phyloP scores from a whole-genome alignment of 1,140 invertebrate genomes.

The Cotesia vestalis region DNA sequence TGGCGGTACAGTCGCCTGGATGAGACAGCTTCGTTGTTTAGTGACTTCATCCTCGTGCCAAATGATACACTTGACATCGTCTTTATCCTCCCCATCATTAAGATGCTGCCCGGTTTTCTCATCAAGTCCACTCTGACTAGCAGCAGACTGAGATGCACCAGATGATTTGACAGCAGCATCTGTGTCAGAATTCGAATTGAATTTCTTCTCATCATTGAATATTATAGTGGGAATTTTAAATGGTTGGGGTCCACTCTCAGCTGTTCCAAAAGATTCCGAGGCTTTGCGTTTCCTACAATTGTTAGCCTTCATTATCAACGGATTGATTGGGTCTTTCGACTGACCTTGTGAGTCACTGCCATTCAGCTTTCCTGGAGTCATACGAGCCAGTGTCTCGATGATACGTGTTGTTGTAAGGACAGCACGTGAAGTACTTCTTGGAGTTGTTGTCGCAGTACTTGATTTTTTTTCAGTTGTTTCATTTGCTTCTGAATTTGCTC shows the following conservation, averaged over 20 bases:
- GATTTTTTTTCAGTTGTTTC: constrained; percentile 40
- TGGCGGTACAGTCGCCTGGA: constrained; percentile 46
- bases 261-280: constrained; percentile 43
- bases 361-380: constrained; percentile 45
- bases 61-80: constrained; percentile 54
- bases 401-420: constrained; percentile 60
- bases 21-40: constrained; percentile 58
- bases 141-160: constrained; percentile 20
- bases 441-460: constrained; percentile 12
- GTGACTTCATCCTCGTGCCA: constrained; percentile 57
- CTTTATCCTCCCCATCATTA: constrained; percentile 36
- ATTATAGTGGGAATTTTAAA: constrained; percentile 53
- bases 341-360: constrained; percentile 30
- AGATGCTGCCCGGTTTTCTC: background rate
- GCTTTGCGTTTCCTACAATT: constrained; percentile 31
- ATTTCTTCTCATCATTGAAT: constrained; percentile 37
- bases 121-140: constrained; percentile 11
- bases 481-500: constrained; percentile 26
- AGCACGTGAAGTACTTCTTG: constrained; percentile 46
- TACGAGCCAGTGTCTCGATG: constrained; percentile 58
- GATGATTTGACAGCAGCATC: constrained; percentile 34
- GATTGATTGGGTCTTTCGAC: constrained; percentile 35
- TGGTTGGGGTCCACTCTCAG: constrained; percentile 41
- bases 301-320: constrained; percentile 18
- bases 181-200: constrained; percentile 37